A percentile compares a stretch with the other conserved stretches of the same genome.
These are phyloP conservation scores for Atrina japonica DNA, from an alignment of 2,888 invertebrate species.

Conservation along the genomic window DNA sequence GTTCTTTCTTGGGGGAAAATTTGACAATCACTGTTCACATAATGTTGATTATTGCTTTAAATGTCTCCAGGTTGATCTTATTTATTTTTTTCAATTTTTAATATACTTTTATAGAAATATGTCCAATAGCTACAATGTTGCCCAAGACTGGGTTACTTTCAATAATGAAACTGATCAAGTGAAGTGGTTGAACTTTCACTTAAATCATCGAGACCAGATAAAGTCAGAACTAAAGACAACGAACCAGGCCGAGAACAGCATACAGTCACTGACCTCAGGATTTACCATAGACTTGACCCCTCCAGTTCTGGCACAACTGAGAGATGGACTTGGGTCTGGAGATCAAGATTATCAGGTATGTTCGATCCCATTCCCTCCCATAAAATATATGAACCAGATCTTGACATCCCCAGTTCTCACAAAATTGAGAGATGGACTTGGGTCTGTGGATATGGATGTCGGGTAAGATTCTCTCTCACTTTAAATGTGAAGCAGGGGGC, in stretches of 20 bases:
- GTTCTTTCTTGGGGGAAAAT: no score
- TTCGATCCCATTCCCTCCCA: no score
- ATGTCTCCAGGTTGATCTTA: no score
- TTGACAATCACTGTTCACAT: no score
- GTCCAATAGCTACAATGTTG: constrained; percentile 39
- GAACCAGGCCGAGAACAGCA: constrained; percentile 62
- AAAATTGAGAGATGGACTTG: no score
- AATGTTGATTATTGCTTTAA: no score
- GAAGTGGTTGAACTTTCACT: constrained; percentile 63
- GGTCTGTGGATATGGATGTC: not conserved
- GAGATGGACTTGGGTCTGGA: constrained; percentile 53
- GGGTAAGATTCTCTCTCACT: not conserved
- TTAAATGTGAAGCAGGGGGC: not conserved
- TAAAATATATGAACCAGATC: no score
- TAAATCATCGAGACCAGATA: constrained; percentile 62
- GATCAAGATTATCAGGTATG: constrained; percentile 21
- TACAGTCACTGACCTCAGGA: constrained; percentile 48
- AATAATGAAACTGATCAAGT: constrained; percentile 43
- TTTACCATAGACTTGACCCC: constrained; percentile 68
- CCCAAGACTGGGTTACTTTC: constrained; percentile 53
- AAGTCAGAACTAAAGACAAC: constrained; percentile 56
- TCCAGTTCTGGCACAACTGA: constrained; percentile 51
- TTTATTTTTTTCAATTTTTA: no score
- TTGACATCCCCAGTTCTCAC: no score
- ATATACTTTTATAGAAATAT: constrained; percentile 43